These are phyloP conservation scores for Fregata magnificens DNA, from an alignment of 2,113 vertebrate genomes.

Conservation along the genomic window DNA sequence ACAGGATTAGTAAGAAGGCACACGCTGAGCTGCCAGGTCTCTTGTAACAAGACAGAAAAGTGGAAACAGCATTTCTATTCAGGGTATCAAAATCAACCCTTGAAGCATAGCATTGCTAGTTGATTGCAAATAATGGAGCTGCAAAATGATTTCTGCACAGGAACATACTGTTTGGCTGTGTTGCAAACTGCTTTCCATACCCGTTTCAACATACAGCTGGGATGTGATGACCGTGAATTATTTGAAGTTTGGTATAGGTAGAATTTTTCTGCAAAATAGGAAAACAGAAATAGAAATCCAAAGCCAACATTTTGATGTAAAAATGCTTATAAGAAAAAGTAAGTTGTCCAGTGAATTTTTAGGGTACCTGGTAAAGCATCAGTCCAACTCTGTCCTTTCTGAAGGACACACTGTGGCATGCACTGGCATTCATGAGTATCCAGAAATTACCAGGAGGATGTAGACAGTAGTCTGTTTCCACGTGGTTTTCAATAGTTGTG, in stretches of 20 bases:
- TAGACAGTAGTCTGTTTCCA: not conserved
- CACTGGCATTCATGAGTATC: not conserved
- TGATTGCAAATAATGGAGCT: conserved; percentile 15
- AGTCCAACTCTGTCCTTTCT: not conserved
- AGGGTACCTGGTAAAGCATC: not conserved
- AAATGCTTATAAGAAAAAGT: not conserved
- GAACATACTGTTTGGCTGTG: not conserved
- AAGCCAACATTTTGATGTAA: not conserved
- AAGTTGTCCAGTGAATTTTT: not conserved
- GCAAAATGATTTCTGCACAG: not conserved
- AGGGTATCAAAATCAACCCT: not conserved
- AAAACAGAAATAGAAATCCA: not conserved
- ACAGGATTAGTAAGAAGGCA: not conserved
- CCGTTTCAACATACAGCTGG: not conserved
- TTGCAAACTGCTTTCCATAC: not conserved
- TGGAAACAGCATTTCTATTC: not conserved
- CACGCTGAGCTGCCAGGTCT: not conserved
- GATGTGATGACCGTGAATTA: not conserved
- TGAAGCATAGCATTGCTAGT: not conserved
- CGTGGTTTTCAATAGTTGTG: not conserved
- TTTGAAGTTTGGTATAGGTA: not conserved
- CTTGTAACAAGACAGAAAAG: not conserved
- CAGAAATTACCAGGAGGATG: not conserved
- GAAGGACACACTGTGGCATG: not conserved
- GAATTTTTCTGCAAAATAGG: not conserved